Evolutionary conservation across 2,888 invertebrate species (phyloP), one percentile per base, ranked within the genome.

Genomic region (Drosophila mettleri): DNA sequence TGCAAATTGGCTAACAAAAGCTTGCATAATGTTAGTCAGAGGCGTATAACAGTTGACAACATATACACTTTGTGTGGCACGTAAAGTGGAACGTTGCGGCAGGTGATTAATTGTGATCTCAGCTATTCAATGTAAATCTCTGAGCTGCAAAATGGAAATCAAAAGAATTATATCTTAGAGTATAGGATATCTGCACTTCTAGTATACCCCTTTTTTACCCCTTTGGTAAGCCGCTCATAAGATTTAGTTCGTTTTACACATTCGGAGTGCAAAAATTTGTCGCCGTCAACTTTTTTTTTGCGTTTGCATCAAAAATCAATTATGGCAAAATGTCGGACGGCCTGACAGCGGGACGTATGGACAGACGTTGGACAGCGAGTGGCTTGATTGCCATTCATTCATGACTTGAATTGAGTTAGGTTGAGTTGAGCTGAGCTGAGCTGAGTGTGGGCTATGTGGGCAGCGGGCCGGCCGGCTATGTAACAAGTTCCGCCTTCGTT

Each of bases 401-500:
- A 81, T 87, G 75, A 74, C 41, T 78, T 63, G 62, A 81, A 27
- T 45, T 45, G 45, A 45, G 45, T 45, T 45, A 9, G 24, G n/a
- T 69, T 65, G 62, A 81, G 27, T 8, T 12, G 14, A 39, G 39
- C 14, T 24, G 41, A n/a, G 22, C 2, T 49, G 64, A 58, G 39
- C 45, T 33, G 34, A 29, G 53, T 53, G 69, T 41, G 58, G 69
- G 59, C 45, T 68, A 84, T 88, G 83, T 87, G 87, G 89, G 83
- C 61, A 79, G 85, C 68, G 69, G 45, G 73, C 87, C 88, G 79
- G 87, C 78, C 80, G 75, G 89, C 89, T 82, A 86, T 70, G 80
- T 86, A 85, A 85, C 85, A 88, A 89, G 89, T 85, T 89, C 86
- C 84, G 89, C 89, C 89, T 86, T 79, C 88, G 73, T 88, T 86